Percentiles rank a stretch among this genome's conserved stretches.
Conservation (phyloP, 2,888 invertebrate genomes). For the Sesamia inferens region DNA sequence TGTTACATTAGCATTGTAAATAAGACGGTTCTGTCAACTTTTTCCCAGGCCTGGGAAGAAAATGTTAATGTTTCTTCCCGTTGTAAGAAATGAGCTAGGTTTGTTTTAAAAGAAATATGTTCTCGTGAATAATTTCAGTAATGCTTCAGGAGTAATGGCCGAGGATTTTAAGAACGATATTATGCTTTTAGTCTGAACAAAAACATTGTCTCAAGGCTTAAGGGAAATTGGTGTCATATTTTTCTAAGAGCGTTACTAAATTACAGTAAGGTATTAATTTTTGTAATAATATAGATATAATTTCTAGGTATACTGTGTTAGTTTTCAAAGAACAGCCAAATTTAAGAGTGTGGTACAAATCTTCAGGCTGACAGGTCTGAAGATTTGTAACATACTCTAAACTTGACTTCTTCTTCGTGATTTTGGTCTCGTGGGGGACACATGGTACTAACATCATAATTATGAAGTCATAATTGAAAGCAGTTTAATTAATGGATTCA, state of each 20-base stretch:
- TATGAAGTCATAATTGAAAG: too few species aligned
- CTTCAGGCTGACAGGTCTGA: too few species aligned
- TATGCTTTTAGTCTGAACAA: conserved; percentile 24
- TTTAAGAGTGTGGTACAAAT: too few species aligned
- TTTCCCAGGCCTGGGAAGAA: conserved; percentile 34
- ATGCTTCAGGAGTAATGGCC: conserved; percentile 30
- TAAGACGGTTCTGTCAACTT: conserved; percentile 44
- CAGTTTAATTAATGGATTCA: too few species aligned
- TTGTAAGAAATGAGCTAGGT: conserved; percentile 38
- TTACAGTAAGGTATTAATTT: too few species aligned
- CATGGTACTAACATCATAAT: too few species aligned
- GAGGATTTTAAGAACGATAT: conserved; percentile 26
- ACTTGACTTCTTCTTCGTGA: too few species aligned
- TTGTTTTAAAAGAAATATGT: conserved; percentile 46
- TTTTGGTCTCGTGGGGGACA: too few species aligned
- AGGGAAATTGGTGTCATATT: background rate
- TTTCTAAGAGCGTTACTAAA: conserved; percentile 9
- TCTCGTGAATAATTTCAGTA: conserved; percentile 50
- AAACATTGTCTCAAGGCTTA: conserved; percentile 1
- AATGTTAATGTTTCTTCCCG: conserved; percentile 36
- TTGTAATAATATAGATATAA: too few species aligned
- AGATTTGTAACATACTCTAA: too few species aligned
- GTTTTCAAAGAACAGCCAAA: too few species aligned
- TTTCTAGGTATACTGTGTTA: too few species aligned
- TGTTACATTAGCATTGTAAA: conserved; percentile 58